Base-by-base conservation (phyloP, 2,888 invertebrate species). In the Phortica okadai region DNA sequence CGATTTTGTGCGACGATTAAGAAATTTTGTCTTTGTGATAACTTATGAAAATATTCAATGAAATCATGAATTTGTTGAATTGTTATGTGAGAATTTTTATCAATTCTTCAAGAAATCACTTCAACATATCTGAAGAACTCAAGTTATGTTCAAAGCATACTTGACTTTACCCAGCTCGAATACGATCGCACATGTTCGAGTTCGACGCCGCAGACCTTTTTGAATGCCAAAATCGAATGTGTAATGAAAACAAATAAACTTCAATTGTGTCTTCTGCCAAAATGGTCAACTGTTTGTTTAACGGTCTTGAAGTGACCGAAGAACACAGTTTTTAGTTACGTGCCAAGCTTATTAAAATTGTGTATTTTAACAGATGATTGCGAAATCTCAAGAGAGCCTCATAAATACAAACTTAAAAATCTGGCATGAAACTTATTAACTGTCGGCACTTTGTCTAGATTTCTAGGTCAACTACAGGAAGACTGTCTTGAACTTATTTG, bases 261-360 rank as follows among this genome's bases (percentile, higher is more conserved):
- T 62, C 6, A 62, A 4, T 11, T 66, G 10, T 66, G 7, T 59
- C 59, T n/a, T 16, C 41, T 41, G 66, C 66, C 14, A 66, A 62
- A 62, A 16, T 62, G n/a, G 25, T 62, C 33, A 62, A 62, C n/a
- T 45, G 50, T 56, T 6, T 16, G 11, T 41, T 72, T 72, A 72
- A 72, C 70, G 70, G 70, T 72, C 56, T 72, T 72, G 33, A 72
- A 33, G 16, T 69, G 69, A 69, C 69, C 69, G 54, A 62, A 62
- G 66, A 66, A 66, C 66, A 66, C 11, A 21, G 11, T 7, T 66
- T 66, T 41, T 1, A n/a, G 33, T n/a, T 10, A 66, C 66, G 66
- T 42, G 66, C 11, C 8, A n/a, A 6, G 66, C 66, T 66, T 66
- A 66, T n/a, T 11, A 66, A 66, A 42, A 41, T 2, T 2, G 50